Evolutionary conservation across 2,113 vertebrate genomes (phyloP).

Genomic region (Melanerpes formicivorus): DNA sequence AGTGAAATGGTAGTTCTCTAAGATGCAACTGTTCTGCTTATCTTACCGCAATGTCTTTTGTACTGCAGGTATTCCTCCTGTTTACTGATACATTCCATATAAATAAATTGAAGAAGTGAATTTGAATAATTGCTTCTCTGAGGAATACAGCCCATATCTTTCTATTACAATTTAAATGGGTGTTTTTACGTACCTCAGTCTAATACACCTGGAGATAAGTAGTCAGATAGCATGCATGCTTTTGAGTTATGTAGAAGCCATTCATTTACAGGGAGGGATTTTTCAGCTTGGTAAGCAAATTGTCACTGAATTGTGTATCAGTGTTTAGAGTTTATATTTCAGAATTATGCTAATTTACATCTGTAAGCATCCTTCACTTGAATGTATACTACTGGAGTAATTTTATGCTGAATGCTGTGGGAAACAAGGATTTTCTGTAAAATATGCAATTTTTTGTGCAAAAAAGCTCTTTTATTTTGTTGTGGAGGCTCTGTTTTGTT

Average conservation of each 20-base stretch:
- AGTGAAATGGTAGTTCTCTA: not conserved
- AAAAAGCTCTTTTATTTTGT: not conserved
- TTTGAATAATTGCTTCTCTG: conserved; percentile 32
- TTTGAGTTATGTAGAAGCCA: not conserved
- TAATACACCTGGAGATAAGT: not conserved
- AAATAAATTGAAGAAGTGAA: not conserved
- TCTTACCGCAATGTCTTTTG: not conserved
- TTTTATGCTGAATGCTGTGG: not conserved
- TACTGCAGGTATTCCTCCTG: not conserved
- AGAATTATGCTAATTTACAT: not conserved
- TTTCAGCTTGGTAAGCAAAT: not conserved
- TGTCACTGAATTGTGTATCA: not conserved
- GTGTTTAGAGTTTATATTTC: not conserved
- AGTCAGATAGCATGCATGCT: not conserved
- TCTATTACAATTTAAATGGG: conserved; percentile 31
- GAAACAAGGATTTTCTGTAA: not conserved
- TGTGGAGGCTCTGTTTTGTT: not conserved
- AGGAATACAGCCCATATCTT: not conserved
- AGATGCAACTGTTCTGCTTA: not conserved
- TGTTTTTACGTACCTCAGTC: not conserved
- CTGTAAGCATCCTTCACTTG: not conserved
- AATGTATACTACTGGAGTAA: not conserved
- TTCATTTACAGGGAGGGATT: not conserved
- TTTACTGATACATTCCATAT: not conserved
- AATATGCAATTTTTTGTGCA: not conserved